A percentile compares a stretch with the other conserved stretches of the same genome.
These are phyloP conservation scores for Nasonia longicornis DNA, from an alignment of 1,140 invertebrate species.

Conservation along the genomic window DNA sequence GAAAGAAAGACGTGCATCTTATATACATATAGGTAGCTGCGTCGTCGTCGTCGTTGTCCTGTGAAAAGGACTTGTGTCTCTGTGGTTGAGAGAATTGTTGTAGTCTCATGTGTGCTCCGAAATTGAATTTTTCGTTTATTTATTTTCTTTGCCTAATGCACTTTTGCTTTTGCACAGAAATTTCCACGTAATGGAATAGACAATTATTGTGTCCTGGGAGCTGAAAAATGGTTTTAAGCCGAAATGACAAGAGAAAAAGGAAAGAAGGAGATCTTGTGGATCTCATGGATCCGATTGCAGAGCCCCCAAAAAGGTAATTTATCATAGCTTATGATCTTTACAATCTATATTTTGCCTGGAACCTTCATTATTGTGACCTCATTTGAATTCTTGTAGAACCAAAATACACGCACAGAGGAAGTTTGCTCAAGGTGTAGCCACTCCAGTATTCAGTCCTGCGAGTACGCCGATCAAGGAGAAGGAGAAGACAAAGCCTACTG, in stretches of 20 bases:
- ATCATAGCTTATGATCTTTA: background rate
- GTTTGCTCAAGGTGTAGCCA: slow-evolving; percentile 84
- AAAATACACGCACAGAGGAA: slow-evolving; percentile 91
- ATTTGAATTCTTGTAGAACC: slow-evolving; percentile 66
- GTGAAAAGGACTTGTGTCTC: background rate
- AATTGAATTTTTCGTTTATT: background rate
- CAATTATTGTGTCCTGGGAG: slow-evolving; percentile 1
- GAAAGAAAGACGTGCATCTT: no score
- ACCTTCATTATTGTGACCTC: background rate
- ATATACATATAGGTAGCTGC: no score
- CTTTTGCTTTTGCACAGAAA: slow-evolving; percentile 16
- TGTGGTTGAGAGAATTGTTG: no score
- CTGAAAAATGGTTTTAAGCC: slow-evolving; percentile 65
- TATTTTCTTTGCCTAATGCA: background rate
- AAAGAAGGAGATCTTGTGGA: slow-evolving; percentile 67
- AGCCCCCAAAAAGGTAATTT: slow-evolving; percentile 70
- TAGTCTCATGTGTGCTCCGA: no score
- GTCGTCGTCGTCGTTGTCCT: no score
- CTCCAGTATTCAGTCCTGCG: slow-evolving; percentile 57
- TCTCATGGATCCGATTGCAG: slow-evolving; percentile 66
- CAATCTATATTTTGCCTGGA: background rate
- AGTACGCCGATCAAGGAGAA: slow-evolving; percentile 74
- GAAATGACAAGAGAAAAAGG: slow-evolving; percentile 67
- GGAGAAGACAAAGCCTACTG: slow-evolving; percentile 67
- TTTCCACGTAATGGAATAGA: slow-evolving; percentile 35